These are phyloP conservation scores for Thamnophis sirtalis DNA, from an alignment of 2,113 vertebrate species.

Conservation along the genomic window DNA sequence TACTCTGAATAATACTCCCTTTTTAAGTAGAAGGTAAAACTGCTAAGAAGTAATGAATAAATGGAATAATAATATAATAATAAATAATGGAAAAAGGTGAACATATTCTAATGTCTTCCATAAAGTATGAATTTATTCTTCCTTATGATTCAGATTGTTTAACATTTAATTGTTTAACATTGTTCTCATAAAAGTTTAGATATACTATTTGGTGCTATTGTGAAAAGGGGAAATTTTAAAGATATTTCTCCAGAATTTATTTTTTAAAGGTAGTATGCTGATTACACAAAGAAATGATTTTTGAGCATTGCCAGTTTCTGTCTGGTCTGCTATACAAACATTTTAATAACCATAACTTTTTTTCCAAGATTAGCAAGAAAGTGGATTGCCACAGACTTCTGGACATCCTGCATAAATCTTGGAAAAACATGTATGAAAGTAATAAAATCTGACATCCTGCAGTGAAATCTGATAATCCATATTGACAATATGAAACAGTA, in stretches of 20 bases:
- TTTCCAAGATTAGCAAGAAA: slow-evolving; percentile 11
- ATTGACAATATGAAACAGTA: background rate
- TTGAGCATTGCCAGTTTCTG: background rate
- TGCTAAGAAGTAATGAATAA: slow-evolving; percentile 27
- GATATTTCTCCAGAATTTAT: background rate
- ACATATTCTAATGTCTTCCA: slow-evolving; percentile 1
- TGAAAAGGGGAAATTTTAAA: background rate
- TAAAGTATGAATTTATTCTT: background rate
- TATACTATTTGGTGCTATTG: background rate
- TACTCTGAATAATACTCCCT: background rate
- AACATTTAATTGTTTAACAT: background rate
- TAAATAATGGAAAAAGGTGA: background rate
- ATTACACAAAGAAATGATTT: background rate
- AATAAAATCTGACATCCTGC: background rate
- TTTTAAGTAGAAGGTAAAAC: background rate
- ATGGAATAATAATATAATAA: too few relatives aligned
- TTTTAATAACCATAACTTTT: background rate
- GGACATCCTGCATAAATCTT: background rate
- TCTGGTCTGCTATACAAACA: slow-evolving; percentile 10
- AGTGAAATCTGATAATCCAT: background rate
- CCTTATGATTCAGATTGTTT: slow-evolving; percentile 26
- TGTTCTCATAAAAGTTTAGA: background rate
- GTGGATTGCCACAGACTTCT: slow-evolving; percentile 27
- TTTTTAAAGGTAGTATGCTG: background rate
- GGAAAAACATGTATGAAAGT: background rate